Conservation (phyloP, 1,140 invertebrate species). For the Sminthurides bifidus region DNA sequence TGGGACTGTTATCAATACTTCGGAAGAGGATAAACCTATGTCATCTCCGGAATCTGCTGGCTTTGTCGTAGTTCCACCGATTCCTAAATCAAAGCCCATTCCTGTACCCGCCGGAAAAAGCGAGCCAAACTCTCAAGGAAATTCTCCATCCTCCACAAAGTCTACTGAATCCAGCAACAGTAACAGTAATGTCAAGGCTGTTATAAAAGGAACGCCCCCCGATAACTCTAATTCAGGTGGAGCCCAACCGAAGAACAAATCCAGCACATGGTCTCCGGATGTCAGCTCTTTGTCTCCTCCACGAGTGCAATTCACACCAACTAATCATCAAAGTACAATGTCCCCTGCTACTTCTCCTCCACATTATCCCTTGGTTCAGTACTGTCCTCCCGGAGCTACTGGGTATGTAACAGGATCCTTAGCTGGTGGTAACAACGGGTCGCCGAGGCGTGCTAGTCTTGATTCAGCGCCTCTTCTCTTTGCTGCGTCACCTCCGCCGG, state of each 20-base stretch:
- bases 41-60: slow-evolving; percentile 30
- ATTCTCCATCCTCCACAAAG: slow-evolving; percentile 20
- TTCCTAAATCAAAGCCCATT: slow-evolving; percentile 31
- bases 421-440: slow-evolving; percentile 9
- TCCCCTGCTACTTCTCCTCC: slow-evolving; percentile 28
- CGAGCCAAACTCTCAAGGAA: slow-evolving; percentile 24
- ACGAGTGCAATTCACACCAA: slow-evolving; percentile 43
- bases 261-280: slow-evolving; percentile 23
- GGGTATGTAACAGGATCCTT: slow-evolving; percentile 4
- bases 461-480: slow-evolving; percentile 34
- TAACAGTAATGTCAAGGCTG: slow-evolving; percentile 2
- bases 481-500: slow-evolving; percentile 40
- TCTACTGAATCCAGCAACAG: slow-evolving; percentile 6
- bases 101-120: slow-evolving; percentile 29
- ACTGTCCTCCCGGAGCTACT: slow-evolving; percentile 16
- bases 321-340: slow-evolving; percentile 23
- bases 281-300: slow-evolving; percentile 82
- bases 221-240: not conserved
- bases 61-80: slow-evolving; percentile 69
- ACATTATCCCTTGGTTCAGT: slow-evolving; percentile 27
- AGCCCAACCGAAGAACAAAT: slow-evolving; percentile 17
- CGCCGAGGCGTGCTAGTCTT: slow-evolving; percentile 32
- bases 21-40: slow-evolving; percentile 23
- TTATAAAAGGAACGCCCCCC: slow-evolving; percentile 1
- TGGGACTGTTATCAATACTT: slow-evolving; percentile 24